These are phyloP conservation scores for Octodonta nipae DNA, from an alignment of 2,888 invertebrate genomes.

Conservation along the genomic window DNA sequence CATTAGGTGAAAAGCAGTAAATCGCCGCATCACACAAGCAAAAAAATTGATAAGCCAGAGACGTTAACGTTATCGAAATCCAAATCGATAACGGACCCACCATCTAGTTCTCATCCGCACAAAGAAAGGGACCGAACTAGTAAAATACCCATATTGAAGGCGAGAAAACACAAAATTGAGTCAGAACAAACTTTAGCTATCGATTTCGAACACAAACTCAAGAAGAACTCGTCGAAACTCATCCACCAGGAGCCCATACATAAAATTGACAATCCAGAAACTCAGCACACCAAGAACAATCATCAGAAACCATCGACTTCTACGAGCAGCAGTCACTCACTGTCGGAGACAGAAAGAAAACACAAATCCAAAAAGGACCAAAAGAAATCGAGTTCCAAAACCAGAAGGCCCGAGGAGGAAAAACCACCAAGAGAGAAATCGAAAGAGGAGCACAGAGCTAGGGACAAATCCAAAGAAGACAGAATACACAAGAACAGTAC, in stretches of 20 bases:
- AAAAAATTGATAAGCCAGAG: constrained; percentile 10
- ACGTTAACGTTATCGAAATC: constrained; percentile 13
- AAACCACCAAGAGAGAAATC: not conserved
- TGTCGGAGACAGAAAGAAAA: not conserved
- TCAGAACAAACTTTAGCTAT: constrained; percentile 7
- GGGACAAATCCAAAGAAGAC: not conserved
- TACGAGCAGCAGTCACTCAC: not conserved
- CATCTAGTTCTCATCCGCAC: constrained; percentile 14
- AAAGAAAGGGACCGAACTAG: constrained; percentile 15
- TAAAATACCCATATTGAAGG: constrained; percentile 11
- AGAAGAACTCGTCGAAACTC: constrained; percentile 5
- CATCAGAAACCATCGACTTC: not conserved
- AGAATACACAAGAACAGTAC: not conserved
- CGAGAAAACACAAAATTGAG: constrained; percentile 11
- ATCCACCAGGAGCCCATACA: not conserved
- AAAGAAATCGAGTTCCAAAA: not conserved
- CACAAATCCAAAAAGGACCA: not conserved
- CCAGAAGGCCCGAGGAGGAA: not conserved
- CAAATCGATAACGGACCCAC: constrained; percentile 20
- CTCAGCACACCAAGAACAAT: no score
- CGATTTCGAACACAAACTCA: constrained; percentile 11
- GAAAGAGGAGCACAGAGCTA: not conserved
- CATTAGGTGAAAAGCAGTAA: no score
- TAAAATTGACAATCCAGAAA: not conserved
- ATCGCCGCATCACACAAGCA: no score